phyloP scores from a whole-genome alignment of 1,140 invertebrate genomes.

The Physella acuta region DNA sequence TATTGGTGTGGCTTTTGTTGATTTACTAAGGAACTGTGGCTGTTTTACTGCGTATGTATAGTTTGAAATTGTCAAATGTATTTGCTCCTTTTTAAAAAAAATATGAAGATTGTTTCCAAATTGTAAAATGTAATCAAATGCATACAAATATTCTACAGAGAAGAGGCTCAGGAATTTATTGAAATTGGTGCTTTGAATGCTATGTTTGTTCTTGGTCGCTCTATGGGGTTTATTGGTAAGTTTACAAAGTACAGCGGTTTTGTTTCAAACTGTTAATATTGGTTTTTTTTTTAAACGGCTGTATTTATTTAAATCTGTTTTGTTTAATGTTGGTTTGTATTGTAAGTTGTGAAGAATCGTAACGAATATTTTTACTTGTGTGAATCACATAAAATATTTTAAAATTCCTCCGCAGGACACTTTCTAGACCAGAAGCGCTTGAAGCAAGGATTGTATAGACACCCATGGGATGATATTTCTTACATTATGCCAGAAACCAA shows the following conservation, averaged over 20 bases:
- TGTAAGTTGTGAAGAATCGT: too few species aligned
- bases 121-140: too few species aligned
- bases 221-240: constrained; percentile 95
- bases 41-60: constrained; percentile 77
- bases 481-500: constrained; percentile 85
- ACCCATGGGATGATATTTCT: constrained; percentile 99
- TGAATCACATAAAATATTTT: too few species aligned
- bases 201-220: constrained; percentile 94
- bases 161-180: constrained; percentile 97
- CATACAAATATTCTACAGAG: constrained; percentile 65
- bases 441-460: constrained; percentile 97
- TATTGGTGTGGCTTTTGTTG: constrained; percentile 95
- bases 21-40: constrained; percentile 76
- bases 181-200: constrained; percentile 98
- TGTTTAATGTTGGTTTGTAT: too few species aligned
- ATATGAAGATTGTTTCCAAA: too few species aligned
- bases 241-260: constrained; percentile 13
- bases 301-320: too few species aligned
- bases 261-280: neutral
- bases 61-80: neutral
- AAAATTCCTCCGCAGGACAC: constrained; percentile 80
- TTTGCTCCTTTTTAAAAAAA: too few species aligned
- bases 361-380: too few species aligned
- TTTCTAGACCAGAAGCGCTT: constrained; percentile 97
- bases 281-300: neutral